Percentiles rank a stretch among this genome's conserved stretches.
phyloP scores from a whole-genome alignment of 2,888 invertebrate genomes.

The Drosophila antonietae region DNA sequence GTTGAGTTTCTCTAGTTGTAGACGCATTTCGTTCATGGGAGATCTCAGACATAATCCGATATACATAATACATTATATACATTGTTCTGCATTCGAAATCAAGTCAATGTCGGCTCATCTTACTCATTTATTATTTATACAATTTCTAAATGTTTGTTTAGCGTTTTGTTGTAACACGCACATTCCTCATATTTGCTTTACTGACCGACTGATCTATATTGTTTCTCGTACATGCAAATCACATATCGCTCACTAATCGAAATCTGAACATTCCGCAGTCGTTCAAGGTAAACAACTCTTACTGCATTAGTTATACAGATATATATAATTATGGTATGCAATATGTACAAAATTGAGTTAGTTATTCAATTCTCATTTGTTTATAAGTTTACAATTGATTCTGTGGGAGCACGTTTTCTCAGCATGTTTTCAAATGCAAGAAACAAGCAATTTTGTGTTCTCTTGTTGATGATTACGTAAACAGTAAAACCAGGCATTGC shows the following conservation, averaged over 20 bases:
- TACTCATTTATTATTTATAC: slow-evolving; percentile 32
- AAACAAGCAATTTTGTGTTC: not conserved
- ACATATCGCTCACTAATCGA: slow-evolving; percentile 42
- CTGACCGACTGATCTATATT: slow-evolving; percentile 66
- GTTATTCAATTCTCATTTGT: slow-evolving; percentile 2
- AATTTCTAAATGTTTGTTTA: slow-evolving; percentile 45
- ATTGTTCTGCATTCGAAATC: slow-evolving; percentile 53
- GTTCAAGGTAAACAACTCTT: slow-evolving; percentile 72
- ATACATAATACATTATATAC: slow-evolving; percentile 40
- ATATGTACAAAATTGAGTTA: slow-evolving; percentile 10
- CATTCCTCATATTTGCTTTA: slow-evolving; percentile 40
- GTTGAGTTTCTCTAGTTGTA: slow-evolving; percentile 42
- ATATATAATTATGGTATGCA: slow-evolving; percentile 3
- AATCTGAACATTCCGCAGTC: slow-evolving; percentile 56
- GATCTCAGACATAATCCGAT: slow-evolving; percentile 20
- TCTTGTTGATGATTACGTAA: not conserved
- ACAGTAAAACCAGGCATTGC: not conserved
- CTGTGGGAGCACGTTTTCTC: slow-evolving; percentile 13
- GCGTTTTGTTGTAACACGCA: slow-evolving; percentile 40
- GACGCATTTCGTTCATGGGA: slow-evolving; percentile 35
- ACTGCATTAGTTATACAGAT: slow-evolving; percentile 9
- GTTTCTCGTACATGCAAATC: slow-evolving; percentile 67
- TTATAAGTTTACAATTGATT: not conserved
- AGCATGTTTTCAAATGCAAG: slow-evolving; percentile 22
- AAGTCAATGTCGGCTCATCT: slow-evolving; percentile 46